These are phyloP conservation scores for Melinopterus prodromus DNA, from an alignment of 2,888 invertebrate genomes.

Conservation along the genomic window DNA sequence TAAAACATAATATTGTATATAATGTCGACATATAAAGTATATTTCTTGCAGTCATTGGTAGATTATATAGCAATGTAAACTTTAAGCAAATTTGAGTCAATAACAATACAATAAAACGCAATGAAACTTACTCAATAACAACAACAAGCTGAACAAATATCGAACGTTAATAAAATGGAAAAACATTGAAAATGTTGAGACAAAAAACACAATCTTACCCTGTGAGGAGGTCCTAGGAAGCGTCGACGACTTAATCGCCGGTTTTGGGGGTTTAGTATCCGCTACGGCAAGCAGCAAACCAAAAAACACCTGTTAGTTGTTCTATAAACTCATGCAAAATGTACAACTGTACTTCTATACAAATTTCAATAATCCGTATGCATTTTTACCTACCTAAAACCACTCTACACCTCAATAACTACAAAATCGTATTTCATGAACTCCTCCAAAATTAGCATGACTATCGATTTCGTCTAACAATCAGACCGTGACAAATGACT, in stretches of 20 bases:
- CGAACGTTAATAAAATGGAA: not conserved
- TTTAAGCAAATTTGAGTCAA: too few relatives aligned
- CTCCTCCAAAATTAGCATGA: too few relatives aligned
- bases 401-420: slow-evolving; percentile 8
- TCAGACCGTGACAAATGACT: not conserved
- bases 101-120: not conserved
- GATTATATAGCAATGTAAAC: too few relatives aligned
- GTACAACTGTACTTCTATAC: slow-evolving; percentile 14
- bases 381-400: too few relatives aligned
- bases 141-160: slow-evolving; percentile 5
- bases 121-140: not conserved
- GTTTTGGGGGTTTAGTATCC: slow-evolving; percentile 94
- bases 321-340: slow-evolving; percentile 39
- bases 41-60: too few relatives aligned
- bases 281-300: slow-evolving; percentile 66
- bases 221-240: slow-evolving; percentile 93
- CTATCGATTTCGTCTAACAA: too few relatives aligned
- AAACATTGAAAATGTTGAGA: slow-evolving; percentile 30
- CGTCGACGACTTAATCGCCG: slow-evolving; percentile 96
- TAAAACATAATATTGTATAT: too few relatives aligned
- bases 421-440: not conserved
- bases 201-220: slow-evolving; percentile 70
- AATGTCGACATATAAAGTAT: too few relatives aligned
- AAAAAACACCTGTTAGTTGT: slow-evolving; percentile 54
- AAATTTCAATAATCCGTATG: not conserved